These are phyloP conservation scores for Hemithea aestivaria DNA, from an alignment of 2,888 invertebrate species.

Conservation along the genomic window DNA sequence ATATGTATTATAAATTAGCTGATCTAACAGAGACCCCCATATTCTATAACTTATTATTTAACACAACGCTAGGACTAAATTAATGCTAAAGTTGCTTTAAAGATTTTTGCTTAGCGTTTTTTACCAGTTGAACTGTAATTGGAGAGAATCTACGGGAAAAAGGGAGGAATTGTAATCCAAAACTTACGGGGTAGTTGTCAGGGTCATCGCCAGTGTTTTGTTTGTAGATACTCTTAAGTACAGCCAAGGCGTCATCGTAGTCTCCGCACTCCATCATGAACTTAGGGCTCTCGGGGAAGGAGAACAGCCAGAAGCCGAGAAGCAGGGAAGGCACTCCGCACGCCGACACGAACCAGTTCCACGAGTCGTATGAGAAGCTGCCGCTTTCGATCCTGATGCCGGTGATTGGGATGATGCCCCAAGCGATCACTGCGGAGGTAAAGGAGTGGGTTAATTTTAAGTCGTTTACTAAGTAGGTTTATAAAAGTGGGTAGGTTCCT, in stretches of 20 bases:
- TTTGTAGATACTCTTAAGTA: slow-evolving; percentile 83
- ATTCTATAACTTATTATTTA: too few species aligned
- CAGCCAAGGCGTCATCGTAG: slow-evolving; percentile 85
- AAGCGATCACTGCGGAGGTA: slow-evolving; percentile 83
- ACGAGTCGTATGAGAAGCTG: slow-evolving; percentile 84
- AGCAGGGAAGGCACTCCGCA: slow-evolving; percentile 85
- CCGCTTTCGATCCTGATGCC: slow-evolving; percentile 79
- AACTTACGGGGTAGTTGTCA: slow-evolving; percentile 84
- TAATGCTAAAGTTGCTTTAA: too few species aligned
- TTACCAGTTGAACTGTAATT: too few species aligned
- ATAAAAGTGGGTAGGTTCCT: too few species aligned
- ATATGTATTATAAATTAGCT: too few species aligned
- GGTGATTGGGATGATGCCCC: slow-evolving; percentile 86
- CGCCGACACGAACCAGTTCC: slow-evolving; percentile 89
- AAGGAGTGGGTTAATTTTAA: too few species aligned
- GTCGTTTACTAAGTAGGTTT: too few species aligned
- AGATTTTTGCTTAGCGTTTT: too few species aligned
- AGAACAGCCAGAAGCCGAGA: slow-evolving; percentile 84
- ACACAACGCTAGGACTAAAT: too few species aligned
- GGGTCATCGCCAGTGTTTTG: slow-evolving; percentile 85
- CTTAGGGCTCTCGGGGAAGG: slow-evolving; percentile 90
- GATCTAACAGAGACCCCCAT: too few species aligned
- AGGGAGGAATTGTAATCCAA: too few species aligned
- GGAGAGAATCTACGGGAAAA: too few species aligned
- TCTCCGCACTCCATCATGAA: slow-evolving; percentile 89